These are phyloP conservation scores for Drosophila novamexicana DNA, from an alignment of 1,140 invertebrate species.

Conservation along the genomic window DNA sequence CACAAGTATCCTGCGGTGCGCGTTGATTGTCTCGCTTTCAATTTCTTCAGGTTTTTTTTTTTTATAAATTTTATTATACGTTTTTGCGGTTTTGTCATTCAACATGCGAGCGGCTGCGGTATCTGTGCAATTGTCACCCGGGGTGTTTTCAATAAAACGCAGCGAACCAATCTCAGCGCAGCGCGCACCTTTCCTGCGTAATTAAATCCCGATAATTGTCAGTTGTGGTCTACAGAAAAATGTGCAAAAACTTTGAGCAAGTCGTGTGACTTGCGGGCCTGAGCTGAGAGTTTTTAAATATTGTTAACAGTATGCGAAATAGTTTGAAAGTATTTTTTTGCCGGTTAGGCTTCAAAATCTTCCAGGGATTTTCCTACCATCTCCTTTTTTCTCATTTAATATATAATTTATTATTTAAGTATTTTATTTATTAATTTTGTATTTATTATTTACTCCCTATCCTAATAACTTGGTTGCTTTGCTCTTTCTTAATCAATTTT, in stretches of 20 bases:
- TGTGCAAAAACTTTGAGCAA: constrained; percentile 7
- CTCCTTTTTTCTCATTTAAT: too few relatives aligned
- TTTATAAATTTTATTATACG: constrained; percentile 11
- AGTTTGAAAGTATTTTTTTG: too few relatives aligned
- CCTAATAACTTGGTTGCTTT: too few relatives aligned
- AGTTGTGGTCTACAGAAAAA: constrained; percentile 41
- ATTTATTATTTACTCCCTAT: too few relatives aligned
- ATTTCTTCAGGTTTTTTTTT: constrained; percentile 47
- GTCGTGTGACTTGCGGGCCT: not conserved
- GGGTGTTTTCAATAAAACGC: constrained; percentile 34
- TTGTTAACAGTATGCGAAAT: not conserved
- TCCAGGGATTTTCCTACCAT: too few relatives aligned
- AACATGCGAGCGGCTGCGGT: constrained; percentile 35
- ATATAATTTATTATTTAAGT: too few relatives aligned
- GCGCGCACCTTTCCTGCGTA: constrained; percentile 31
- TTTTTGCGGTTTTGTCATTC: constrained; percentile 66
- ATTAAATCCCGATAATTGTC: constrained; percentile 71
- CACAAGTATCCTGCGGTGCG: constrained; percentile 63
- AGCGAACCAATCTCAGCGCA: not conserved
- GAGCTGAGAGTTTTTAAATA: not conserved
- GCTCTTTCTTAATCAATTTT: too few relatives aligned
- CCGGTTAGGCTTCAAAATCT: too few relatives aligned
- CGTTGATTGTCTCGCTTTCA: constrained; percentile 60
- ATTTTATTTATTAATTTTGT: too few relatives aligned
- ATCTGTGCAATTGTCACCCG: constrained; percentile 66